Conservation (phyloP, 2,888 invertebrate genomes). For the Sinopyrophorus schimmeli region DNA sequence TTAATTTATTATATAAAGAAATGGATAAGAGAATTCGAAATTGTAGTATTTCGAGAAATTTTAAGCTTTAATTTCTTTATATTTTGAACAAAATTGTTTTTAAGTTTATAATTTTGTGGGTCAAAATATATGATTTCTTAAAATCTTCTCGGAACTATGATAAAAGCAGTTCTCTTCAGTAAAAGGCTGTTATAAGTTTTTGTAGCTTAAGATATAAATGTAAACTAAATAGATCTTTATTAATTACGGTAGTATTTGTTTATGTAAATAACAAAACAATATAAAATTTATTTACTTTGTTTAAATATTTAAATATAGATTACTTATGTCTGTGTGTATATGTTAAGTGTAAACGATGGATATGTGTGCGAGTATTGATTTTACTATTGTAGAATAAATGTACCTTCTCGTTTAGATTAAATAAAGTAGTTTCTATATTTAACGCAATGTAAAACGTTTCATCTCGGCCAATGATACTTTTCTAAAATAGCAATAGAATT, state of each 20-base stretch:
- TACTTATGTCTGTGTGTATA: constrained; percentile 7
- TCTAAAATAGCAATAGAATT: background rate
- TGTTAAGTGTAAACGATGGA: background rate
- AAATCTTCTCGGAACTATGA: constrained; percentile 9
- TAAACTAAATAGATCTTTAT: constrained; percentile 30
- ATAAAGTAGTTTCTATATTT: constrained; percentile 4
- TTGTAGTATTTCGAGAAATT: constrained; percentile 16
- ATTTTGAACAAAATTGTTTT: constrained; percentile 13
- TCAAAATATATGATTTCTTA: constrained; percentile 16
- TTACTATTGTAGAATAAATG: constrained; percentile 15
- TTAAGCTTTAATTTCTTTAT: constrained; percentile 1
- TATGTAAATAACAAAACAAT: constrained; percentile 30
- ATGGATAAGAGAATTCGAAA: constrained; percentile 4
- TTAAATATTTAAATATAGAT: constrained; percentile 26
- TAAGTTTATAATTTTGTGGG: constrained; percentile 16
- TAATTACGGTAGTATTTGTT: constrained; percentile 27
- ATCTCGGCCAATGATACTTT: too few relatives aligned
- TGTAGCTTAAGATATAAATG: constrained; percentile 21
- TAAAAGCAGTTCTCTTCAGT: constrained; percentile 15
- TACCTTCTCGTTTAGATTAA: constrained; percentile 24
- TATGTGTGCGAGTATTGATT: constrained; percentile 8
- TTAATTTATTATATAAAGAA: constrained; percentile 12
- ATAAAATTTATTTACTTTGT: constrained; percentile 27
- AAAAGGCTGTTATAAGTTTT: constrained; percentile 31
- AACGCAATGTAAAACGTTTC: background rate